These are phyloP conservation scores for Psylliodes chrysocephalus DNA, from an alignment of 2,888 invertebrate species.

Conservation along the genomic window DNA sequence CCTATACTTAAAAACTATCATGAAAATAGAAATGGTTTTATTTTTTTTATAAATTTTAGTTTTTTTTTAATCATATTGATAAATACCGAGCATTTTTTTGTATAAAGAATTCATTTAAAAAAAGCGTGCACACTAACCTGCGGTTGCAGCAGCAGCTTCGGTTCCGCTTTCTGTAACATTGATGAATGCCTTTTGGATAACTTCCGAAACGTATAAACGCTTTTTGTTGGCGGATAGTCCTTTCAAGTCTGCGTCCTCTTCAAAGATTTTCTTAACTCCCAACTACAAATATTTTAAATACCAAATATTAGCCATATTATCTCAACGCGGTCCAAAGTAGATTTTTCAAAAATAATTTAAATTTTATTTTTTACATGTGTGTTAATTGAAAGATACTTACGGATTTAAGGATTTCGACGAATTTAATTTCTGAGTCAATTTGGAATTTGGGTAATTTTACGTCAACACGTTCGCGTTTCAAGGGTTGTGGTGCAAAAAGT, in stretches of 20 bases:
- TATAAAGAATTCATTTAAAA: background rate
- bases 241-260: conserved; percentile 48
- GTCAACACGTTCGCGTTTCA: conserved; percentile 35
- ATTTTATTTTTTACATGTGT: too few species aligned
- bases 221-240: conserved; percentile 46
- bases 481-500: conserved; percentile 34
- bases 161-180: conserved; percentile 59
- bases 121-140: conserved; percentile 9
- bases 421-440: conserved; percentile 45
- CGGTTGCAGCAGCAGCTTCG: conserved; percentile 58
- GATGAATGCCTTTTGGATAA: conserved; percentile 59
- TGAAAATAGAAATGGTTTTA: background rate
- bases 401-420: conserved; percentile 45
- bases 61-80: too few species aligned
- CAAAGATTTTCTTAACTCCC: conserved; percentile 47
- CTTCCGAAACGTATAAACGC: conserved; percentile 51
- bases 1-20: too few species aligned
- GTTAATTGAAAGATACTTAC: too few species aligned
- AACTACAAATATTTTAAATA: too few species aligned
- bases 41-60: background rate
- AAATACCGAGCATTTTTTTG: background rate
- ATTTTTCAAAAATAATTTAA: too few species aligned
- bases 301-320: too few species aligned
- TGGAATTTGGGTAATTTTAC: conserved; percentile 49
- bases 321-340: too few species aligned